These are phyloP conservation scores for Andrena marginata DNA, from an alignment of 2,888 invertebrate genomes.

Conservation along the genomic window DNA sequence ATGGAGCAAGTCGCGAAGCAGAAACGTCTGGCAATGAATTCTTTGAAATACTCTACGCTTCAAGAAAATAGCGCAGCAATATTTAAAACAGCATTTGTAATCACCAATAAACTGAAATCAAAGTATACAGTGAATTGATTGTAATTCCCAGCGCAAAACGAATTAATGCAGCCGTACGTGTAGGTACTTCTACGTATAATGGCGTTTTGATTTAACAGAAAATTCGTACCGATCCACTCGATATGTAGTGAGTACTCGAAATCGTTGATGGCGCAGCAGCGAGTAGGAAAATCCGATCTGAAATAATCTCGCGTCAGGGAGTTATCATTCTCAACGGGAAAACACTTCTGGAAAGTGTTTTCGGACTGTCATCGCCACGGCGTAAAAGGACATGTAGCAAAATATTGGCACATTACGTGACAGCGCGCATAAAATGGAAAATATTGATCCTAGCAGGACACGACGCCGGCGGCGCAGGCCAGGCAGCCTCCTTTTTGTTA, in stretches of 20 bases:
- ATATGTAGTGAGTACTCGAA: too few species aligned
- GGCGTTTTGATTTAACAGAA: too few species aligned
- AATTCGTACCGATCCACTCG: too few species aligned
- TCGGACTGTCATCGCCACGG: not conserved
- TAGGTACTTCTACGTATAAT: too few species aligned
- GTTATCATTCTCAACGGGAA: conserved; percentile 1
- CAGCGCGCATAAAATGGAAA: conserved; percentile 1
- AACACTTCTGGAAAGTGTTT: conserved; percentile 14
- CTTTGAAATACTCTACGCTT: too few species aligned
- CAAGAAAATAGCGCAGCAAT: too few species aligned
- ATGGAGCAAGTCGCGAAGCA: not conserved
- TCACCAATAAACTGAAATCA: conserved; percentile 8
- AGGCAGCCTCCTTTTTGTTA: not conserved
- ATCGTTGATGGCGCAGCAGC: not conserved
- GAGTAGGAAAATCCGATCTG: not conserved
- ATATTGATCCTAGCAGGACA: conserved; percentile 16
- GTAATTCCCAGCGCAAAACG: not conserved
- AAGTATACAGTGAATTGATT: not conserved
- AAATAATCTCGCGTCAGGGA: conserved; percentile 20
- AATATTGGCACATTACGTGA: conserved; percentile 31
- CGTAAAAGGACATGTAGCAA: conserved; percentile 23
- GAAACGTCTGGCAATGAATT: not conserved
- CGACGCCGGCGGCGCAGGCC: not conserved
- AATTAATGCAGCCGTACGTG: too few species aligned
- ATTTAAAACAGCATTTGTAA: not conserved